Base-by-base conservation (phyloP, 2,113 vertebrate genomes). In the Tichodroma muraria region DNA sequence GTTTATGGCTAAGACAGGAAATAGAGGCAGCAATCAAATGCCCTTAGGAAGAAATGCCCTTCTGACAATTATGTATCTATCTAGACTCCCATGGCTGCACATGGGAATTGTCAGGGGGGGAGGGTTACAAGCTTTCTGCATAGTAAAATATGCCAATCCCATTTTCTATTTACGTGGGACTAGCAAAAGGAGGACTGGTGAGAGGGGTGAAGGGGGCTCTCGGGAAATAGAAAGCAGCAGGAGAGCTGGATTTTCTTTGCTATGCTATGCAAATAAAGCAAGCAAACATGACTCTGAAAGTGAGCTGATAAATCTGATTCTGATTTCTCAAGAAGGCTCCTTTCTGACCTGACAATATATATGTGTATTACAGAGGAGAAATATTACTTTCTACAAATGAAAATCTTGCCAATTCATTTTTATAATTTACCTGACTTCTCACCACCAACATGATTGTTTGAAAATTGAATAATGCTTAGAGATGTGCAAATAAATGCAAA, bases 151-250 rank as follows among this genome's bases (percentile, higher is more conserved):
- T 24, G 25, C 66, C 1, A 0, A 52, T 63, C 65, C 40, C 57
- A 50, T 89, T 94, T 91, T 80, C 66, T 65, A 37, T 87, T 89
- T 92, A 61, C 35, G 22, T 54, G 66, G 49, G 35, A 84, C 70
- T 35, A 73, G 87, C 54, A 80, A 88, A 77, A 54, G 63, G 47
- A 91, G 66, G 45, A 49, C 42, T 81, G 40, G 37, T 38, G 30
- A 63, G 60, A 91, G 15, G 44, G 17, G 33, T 85, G 31, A 75
- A 95, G 75, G 28, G 49, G 50, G 38, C 68, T 89, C 79, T 89
- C 0, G 6, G 94, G 76, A 94, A 96, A 96, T 83, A 82, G 88
- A 89, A 96, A 95, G 80, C 93, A 95, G 79, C 85, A 88, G 94
- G 89, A 91, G 59, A 93, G 63, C 57, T 85, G 78, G 63, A 76